Evolutionary conservation across 2,113 vertebrate genomes (phyloP).

Genomic region (Lontra canadensis): DNA sequence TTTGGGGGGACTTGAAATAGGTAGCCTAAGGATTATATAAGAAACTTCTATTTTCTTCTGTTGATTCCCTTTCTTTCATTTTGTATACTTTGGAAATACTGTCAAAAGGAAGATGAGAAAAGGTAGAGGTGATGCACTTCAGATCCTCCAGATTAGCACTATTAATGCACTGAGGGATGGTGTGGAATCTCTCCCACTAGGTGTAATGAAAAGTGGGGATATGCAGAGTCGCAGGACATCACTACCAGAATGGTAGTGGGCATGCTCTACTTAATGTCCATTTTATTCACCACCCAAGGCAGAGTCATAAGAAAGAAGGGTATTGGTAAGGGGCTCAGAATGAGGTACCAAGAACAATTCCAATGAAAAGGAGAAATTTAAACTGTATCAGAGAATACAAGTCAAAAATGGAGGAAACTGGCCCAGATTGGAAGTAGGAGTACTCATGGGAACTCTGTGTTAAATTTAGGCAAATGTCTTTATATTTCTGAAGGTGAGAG

Average conservation of each 20-base stretch:
- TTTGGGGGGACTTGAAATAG: not conserved
- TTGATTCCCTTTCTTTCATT: not conserved
- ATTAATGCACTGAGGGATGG: not conserved
- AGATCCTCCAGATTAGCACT: not conserved
- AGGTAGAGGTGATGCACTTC: not conserved
- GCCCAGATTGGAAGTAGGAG: not conserved
- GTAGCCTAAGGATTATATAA: not conserved
- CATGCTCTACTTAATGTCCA: not conserved
- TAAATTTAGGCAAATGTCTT: conserved; percentile 17
- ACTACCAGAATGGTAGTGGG: not conserved
- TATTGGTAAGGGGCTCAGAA: not conserved
- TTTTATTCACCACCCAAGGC: not conserved
- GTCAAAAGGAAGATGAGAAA: not conserved
- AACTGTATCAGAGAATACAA: not conserved
- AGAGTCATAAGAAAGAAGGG: not conserved
- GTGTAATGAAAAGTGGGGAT: not conserved
- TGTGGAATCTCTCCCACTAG: not conserved
- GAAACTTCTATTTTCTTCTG: not conserved
- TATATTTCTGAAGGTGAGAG: not conserved
- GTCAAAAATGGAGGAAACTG: not conserved
- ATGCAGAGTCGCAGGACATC: not conserved
- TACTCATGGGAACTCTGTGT: not conserved
- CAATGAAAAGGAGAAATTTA: not conserved
- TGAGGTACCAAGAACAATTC: not conserved
- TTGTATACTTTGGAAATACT: not conserved